These are phyloP conservation scores for Arizona elegans DNA, from an alignment of 2,113 vertebrate genomes.

Conservation along the genomic window DNA sequence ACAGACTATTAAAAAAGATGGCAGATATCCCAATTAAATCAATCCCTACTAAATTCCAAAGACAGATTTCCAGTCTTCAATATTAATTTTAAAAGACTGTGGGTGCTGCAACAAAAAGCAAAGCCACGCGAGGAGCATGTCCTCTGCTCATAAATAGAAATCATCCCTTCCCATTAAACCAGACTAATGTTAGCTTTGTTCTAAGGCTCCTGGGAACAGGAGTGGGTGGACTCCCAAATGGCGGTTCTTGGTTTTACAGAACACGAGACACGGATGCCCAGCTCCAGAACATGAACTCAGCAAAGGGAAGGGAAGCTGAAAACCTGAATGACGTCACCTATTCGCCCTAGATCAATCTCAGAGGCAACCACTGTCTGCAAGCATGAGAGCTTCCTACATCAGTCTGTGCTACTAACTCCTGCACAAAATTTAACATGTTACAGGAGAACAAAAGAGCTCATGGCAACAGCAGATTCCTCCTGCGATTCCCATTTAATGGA, in stretches of 20 bases:
- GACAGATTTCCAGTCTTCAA: background rate
- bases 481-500: background rate
- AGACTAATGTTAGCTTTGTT: background rate
- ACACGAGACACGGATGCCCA: background rate
- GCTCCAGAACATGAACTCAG: background rate
- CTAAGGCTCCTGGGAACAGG: background rate
- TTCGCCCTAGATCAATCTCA: background rate
- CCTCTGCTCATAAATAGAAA: background rate
- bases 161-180: background rate
- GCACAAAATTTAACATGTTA: background rate
- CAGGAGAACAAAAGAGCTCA: background rate
- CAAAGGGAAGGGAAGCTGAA: background rate
- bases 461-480: background rate
- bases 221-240: background rate
- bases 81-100: background rate
- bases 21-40: background rate
- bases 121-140: background rate
- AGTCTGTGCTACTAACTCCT: background rate
- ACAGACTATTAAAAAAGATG: background rate
- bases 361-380: background rate
- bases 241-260: background rate
- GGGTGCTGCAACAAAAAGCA: background rate
- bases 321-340: background rate
- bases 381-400: background rate
- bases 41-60: background rate